Evolutionary conservation across 92 coral and sea anemone species (phyloP), one percentile per base, ranked within the genome.

Genomic region (Porites lobata): DNA sequence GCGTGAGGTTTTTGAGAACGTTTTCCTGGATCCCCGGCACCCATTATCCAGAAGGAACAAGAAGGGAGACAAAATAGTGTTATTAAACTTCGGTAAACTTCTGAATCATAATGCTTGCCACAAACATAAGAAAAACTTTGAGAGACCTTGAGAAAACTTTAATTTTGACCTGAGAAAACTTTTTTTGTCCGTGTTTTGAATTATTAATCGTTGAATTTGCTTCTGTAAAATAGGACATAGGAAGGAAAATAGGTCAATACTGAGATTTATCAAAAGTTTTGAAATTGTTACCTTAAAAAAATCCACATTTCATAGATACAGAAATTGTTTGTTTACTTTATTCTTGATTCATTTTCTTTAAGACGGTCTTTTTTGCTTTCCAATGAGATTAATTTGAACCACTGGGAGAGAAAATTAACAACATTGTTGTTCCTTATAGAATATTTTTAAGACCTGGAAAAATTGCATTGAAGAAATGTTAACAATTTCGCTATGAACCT

Each of bases 271-370:
- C 47, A 38, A 38, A 38, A 38, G 47, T 38, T 38, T 38, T 38
- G 5, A 38, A 38, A 38, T 38, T 38, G 47, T 38, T 38, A 38
- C 47, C 47, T 38, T 38, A 38, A 38, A 38, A 38, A 38, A 38
- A 18, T 43, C 22, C 59, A 22, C 18, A 50, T 15, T 50, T 9
- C 13, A 65, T 24, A 43, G 50, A 68, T 54, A 29, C 68, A 66
- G 85, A 81, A 79, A 81, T 81, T 81, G 76, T 29, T 67, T 81
- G 56, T 81, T 81, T 69, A 76, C 77, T 67, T 81, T 47, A 26
- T 38, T 38, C 17, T 53, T 12, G 51, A 15, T 19, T 10, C 9
- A 26, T 52, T 50, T 2, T 54, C 69, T 61, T 24, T 80, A 19
- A 12, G 24, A 12, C 50, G 9, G 38, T 66, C 72, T 4, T 13